Evolutionary conservation across 1,140 invertebrate genomes (phyloP), one percentile per base, ranked within the genome.

Genomic region (Apis dorsata): DNA sequence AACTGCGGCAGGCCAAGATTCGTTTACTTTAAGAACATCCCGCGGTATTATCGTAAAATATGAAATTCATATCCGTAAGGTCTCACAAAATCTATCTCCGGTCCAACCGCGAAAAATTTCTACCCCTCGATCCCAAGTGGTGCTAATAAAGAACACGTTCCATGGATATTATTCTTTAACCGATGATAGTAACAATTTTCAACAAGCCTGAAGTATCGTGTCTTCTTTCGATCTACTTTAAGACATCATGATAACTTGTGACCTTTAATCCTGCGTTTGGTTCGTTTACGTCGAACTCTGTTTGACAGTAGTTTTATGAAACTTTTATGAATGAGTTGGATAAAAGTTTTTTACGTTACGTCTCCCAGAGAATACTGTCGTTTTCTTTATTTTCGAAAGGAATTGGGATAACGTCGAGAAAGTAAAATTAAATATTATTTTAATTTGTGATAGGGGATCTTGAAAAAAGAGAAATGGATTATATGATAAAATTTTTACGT

Each of bases 11-110:
- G 59, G 65, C 62, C 82, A 55, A 80, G 72, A 88, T 88, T 89
- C 83, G 85, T 85, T 90, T 86, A 88, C 80, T 79, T 76, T 85
- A 79, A 77, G 68, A 86, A 88, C 82, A 85, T 88, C 75, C 87
- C 69, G 71, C 59, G 76, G 78, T 87, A 86, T 89, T 91, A 89
- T 89, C 87, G 87, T 88, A 85, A 87, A 85, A 89, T 90, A 90
- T 89, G 81, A 90, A 91, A 90, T 91, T 90, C 87, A 90, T 90
- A 88, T 90, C 72, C 68, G 55, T 74, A 55, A 59, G 28, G 51
- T 60, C 34, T 44, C 28, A 21, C 28, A 79, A 59, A 71, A 62
- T 57, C 65, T 49, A 53, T 51, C 53, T 12, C 53, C 34, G 34
- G 44, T 10, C 62, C 19, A 53, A 8, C 28, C 59, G 13, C 34